phyloP scores from a whole-genome alignment of 1,140 invertebrate genomes.

The Bacillus rossius region DNA sequence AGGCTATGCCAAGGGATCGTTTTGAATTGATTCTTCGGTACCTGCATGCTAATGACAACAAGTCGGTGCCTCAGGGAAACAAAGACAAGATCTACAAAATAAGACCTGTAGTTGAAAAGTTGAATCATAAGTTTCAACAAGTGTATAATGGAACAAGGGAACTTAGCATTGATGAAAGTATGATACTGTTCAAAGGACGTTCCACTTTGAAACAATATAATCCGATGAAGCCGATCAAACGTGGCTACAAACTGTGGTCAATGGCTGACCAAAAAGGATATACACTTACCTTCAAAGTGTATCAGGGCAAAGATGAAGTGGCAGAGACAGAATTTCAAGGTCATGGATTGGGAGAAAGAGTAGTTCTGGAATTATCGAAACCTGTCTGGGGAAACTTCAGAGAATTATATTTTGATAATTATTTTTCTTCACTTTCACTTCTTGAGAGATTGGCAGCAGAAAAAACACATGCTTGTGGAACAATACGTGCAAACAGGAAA shows the following conservation, averaged over 20 bases:
- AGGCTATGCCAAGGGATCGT: neutral
- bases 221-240: slow-evolving; percentile 17
- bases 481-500: slow-evolving; percentile 17
- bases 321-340: slow-evolving; percentile 3
- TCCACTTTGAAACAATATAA: slow-evolving; percentile 16
- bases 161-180: slow-evolving; percentile 18
- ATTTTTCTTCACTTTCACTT: slow-evolving; percentile 10
- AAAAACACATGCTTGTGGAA: slow-evolving; percentile 12
- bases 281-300: slow-evolving; percentile 17
- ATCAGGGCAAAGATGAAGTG: slow-evolving; percentile 21
- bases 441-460: slow-evolving; percentile 11
- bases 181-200: slow-evolving; percentile 17
- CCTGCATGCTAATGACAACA: slow-evolving; percentile 17
- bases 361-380: slow-evolving; percentile 13
- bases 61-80: slow-evolving; percentile 4
- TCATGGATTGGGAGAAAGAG: slow-evolving; percentile 9
- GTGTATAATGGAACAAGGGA: slow-evolving; percentile 14
- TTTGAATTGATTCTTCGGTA: slow-evolving; percentile 10
- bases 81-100: slow-evolving; percentile 18
- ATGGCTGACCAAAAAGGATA: slow-evolving; percentile 15
- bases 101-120: slow-evolving; percentile 11
- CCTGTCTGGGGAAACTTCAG: slow-evolving; percentile 4
- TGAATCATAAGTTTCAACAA: slow-evolving; percentile 11
- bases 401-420: slow-evolving; percentile 14
- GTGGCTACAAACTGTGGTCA: slow-evolving; percentile 18